phyloP scores from a whole-genome alignment of 2,113 vertebrate genomes.

The Peromyscus leucopus region DNA sequence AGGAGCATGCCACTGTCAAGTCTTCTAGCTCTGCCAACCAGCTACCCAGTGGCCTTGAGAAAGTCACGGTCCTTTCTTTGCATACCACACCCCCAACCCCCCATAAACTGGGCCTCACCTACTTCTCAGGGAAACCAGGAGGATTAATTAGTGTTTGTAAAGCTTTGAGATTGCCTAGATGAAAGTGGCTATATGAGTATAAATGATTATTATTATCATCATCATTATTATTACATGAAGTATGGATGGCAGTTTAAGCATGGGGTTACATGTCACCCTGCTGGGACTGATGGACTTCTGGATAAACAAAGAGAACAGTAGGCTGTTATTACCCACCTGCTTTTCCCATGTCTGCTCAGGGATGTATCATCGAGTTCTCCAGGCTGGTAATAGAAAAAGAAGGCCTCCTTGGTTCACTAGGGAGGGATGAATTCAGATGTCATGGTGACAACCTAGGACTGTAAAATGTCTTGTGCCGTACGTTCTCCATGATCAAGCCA shows the following conservation, averaged over 20 bases:
- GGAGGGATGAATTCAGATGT: background rate
- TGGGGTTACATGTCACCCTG: constrained; percentile 72
- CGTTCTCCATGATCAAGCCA: background rate
- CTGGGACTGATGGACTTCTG: constrained; percentile 72
- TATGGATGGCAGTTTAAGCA: constrained; percentile 75
- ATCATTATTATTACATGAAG: constrained; percentile 76
- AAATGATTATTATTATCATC: constrained; percentile 79
- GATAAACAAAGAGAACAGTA: constrained; percentile 75
- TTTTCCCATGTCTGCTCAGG: constrained; percentile 77
- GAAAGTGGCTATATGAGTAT: constrained; percentile 77
- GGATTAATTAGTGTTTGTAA: constrained; percentile 81
- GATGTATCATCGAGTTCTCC: constrained; percentile 29
- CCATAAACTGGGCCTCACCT: constrained; percentile 77
- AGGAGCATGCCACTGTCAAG: background rate
- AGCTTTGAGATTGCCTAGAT: constrained; percentile 76
- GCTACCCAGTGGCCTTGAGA: constrained; percentile 55
- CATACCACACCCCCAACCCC: background rate
- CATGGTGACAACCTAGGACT: background rate
- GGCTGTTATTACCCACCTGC: constrained; percentile 75
- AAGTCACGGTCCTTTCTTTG: constrained; percentile 60
- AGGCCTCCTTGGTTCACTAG: background rate
- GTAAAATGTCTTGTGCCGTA: background rate
- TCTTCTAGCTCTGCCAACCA: constrained; percentile 18
- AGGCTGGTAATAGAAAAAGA: background rate
- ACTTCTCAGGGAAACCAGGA: constrained; percentile 78